Conservation (phyloP, 92 coral and sea anemone species). For the Hydrozoanthus gracilis region DNA sequence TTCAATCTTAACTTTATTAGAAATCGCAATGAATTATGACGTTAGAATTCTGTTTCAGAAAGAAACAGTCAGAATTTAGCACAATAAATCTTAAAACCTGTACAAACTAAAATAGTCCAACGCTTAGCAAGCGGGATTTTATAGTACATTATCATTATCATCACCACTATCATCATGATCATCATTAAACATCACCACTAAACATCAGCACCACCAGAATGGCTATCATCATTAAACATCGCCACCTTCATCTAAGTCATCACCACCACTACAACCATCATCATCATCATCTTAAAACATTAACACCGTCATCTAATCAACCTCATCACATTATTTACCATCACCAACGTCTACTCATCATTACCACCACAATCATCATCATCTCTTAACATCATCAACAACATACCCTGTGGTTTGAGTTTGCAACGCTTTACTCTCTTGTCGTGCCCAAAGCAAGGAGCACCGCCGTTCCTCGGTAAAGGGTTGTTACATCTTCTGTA, state of each 20-base stretch:
- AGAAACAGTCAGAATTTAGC: too few species aligned
- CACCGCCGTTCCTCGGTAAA: slow-evolving; percentile 86
- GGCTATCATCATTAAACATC: background rate
- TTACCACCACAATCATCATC: background rate
- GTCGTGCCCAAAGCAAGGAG: slow-evolving; percentile 67
- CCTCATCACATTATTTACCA: background rate
- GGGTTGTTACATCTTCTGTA: slow-evolving; percentile 74
- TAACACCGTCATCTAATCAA: too few species aligned
- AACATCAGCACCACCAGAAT: background rate
- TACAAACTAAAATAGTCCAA: too few species aligned
- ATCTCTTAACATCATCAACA: background rate
- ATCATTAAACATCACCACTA: background rate
- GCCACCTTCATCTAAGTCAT: background rate
- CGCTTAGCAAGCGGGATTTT: background rate
- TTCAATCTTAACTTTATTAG: too few species aligned
- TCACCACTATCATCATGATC: background rate
- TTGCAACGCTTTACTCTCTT: slow-evolving; percentile 54
- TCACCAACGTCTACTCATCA: background rate
- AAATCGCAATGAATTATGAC: too few species aligned
- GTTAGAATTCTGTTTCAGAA: too few species aligned
- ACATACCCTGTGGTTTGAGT: slow-evolving; percentile 70
- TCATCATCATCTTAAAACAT: background rate
- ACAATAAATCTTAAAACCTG: too few species aligned
- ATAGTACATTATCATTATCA: background rate
- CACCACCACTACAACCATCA: background rate